phyloP scores from a whole-genome alignment of 1,140 invertebrate species.

The Meloidogyne hapla region DNA sequence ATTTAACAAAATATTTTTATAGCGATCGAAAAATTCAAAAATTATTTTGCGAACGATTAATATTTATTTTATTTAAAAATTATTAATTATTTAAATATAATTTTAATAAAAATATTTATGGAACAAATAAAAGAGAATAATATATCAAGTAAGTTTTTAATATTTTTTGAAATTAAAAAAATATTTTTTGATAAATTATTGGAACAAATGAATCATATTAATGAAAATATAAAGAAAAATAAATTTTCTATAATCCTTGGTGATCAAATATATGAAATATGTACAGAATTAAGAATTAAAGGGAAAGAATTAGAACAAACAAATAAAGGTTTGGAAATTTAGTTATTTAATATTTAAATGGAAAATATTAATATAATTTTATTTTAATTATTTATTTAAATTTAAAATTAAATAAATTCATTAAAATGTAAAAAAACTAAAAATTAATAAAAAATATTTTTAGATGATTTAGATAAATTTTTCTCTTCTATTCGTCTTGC shows the following conservation, averaged over 20 bases:
- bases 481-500: conserved; percentile 59
- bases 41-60: not conserved
- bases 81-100: not conserved
- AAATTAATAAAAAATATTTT: conserved; percentile 27
- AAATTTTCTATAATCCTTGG: conserved; percentile 52
- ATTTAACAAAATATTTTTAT: not conserved
- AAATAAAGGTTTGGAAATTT: conserved; percentile 49
- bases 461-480: conserved; percentile 57
- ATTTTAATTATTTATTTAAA: too few species aligned
- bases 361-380: too few species aligned
- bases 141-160: not conserved
- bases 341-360: too few species aligned
- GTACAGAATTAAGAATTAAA: conserved; percentile 47
- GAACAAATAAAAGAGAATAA: not conserved
- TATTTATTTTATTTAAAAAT: conserved; percentile 1
- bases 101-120: not conserved
- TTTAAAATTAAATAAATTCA: too few species aligned
- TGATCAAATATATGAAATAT: conserved; percentile 51
- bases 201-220: conserved; percentile 52
- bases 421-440: too few species aligned
- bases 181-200: conserved; percentile 52
- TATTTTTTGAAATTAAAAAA: not conserved
- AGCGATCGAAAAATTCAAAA: not conserved
- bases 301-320: conserved; percentile 52
- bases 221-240: conserved; percentile 45